These are phyloP conservation scores for Goniozus legneri DNA, from an alignment of 1,140 invertebrate genomes.

Conservation along the genomic window DNA sequence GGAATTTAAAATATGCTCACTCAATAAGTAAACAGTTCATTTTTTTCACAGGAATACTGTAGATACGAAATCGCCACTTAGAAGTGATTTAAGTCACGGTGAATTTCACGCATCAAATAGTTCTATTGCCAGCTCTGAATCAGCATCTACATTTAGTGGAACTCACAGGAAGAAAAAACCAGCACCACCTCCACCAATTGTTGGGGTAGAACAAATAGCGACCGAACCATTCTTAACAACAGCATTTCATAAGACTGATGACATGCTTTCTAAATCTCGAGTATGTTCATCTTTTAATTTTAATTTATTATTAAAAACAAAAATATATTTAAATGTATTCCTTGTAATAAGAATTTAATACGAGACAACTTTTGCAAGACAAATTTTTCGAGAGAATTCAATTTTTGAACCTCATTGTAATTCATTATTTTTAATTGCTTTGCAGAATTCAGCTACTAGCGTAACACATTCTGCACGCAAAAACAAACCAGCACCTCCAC, in stretches of 20 bases:
- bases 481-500: constrained; percentile 57
- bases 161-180: constrained; percentile 63
- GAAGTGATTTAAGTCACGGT: constrained; percentile 29
- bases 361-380: too few species aligned
- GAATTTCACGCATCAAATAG: constrained; percentile 39
- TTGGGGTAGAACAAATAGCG: neutral
- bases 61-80: constrained; percentile 15
- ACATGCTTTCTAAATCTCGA: neutral
- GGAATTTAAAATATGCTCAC: constrained; percentile 6
- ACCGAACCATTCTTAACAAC: neutral
- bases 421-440: neutral
- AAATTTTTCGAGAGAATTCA: too few species aligned
- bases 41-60: constrained; percentile 26
- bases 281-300: too few species aligned
- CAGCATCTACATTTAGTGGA: constrained; percentile 34
- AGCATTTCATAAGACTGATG: neutral
- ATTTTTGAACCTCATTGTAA: neutral
- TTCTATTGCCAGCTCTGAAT: constrained; percentile 43
- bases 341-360: neutral
- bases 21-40: neutral
- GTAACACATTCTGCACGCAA: constrained; percentile 49
- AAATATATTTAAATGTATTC: too few species aligned
- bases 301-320: too few species aligned
- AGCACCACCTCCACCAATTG: constrained; percentile 64
- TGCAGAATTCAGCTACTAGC: constrained; percentile 40